phyloP scores from a whole-genome alignment of 2,888 invertebrate genomes.

The Coremacera marginata region DNA sequence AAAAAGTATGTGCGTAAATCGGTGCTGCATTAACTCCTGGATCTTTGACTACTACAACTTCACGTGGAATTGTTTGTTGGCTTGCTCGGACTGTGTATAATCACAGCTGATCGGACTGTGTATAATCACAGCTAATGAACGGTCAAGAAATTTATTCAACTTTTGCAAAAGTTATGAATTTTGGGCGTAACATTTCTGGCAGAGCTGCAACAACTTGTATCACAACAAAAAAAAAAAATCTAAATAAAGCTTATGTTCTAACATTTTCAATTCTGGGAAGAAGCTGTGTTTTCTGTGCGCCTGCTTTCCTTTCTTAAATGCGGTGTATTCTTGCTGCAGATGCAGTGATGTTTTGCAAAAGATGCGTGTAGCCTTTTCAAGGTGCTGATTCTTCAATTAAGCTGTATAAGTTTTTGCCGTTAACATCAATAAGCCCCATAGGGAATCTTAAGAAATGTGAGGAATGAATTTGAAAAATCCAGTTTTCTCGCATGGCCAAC shows the following conservation, averaged over 20 bases:
- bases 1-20: too few relatives aligned
- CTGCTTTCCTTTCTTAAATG: slow-evolving; percentile 60
- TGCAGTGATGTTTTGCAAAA: slow-evolving; percentile 65
- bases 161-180: slow-evolving; percentile 57
- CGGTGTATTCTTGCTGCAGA: slow-evolving; percentile 60
- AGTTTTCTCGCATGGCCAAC: too few relatives aligned
- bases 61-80: not conserved
- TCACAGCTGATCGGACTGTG: not conserved
- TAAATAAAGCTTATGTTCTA: not conserved
- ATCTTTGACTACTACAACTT: slow-evolving; percentile 20
- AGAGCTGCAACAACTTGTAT: slow-evolving; percentile 55
- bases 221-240: slow-evolving; percentile 49
- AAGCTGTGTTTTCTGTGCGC: slow-evolving; percentile 62
- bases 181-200: slow-evolving; percentile 48
- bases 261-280: slow-evolving; percentile 57
- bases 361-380: slow-evolving; percentile 57
- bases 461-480: too few relatives aligned
- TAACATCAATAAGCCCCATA: too few relatives aligned
- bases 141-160: slow-evolving; percentile 55
- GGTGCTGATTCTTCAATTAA: slow-evolving; percentile 63
- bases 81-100: too few relatives aligned
- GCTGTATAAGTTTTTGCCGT: too few relatives aligned
- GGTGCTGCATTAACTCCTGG: too few relatives aligned
- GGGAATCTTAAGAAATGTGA: too few relatives aligned
- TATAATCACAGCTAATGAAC: slow-evolving; percentile 15